Conservation (phyloP, 2,113 vertebrate genomes). For the Nyctereutes procyonoides region DNA sequence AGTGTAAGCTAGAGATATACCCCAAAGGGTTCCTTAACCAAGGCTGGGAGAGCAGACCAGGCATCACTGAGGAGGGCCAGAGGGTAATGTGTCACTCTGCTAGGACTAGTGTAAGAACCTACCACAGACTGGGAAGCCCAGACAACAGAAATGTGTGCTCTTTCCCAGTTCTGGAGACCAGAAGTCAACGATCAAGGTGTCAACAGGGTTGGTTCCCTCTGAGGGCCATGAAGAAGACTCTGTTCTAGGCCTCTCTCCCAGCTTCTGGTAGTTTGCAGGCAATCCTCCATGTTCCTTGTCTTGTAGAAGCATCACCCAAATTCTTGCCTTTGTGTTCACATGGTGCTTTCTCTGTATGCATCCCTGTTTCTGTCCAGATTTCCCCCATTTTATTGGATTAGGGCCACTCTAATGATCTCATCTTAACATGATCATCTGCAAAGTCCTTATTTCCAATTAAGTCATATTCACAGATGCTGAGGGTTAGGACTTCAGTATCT, state of each 20-base stretch:
- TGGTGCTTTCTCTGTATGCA: background rate
- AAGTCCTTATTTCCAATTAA: background rate
- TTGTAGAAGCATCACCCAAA: background rate
- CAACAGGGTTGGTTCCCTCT: background rate
- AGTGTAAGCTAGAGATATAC: background rate
- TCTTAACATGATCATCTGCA: background rate
- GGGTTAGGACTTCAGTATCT: background rate
- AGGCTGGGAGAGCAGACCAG: background rate
- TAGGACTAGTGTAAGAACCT: background rate
- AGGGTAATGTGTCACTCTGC: rapidly evolving
- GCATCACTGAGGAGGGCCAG: background rate
- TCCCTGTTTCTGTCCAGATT: background rate
- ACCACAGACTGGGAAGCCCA: background rate
- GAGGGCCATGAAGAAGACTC: background rate
- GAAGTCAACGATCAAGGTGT: background rate
- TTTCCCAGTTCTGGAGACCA: background rate
- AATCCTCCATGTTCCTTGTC: background rate
- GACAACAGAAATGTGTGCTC: background rate
- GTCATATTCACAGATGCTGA: background rate
- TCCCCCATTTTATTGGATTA: background rate
- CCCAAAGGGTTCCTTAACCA: background rate
- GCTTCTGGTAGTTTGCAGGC: background rate
- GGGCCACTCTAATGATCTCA: background rate
- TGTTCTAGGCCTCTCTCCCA: background rate
- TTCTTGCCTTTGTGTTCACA: background rate